phyloP scores from a whole-genome alignment of 2,113 vertebrate genomes.

The Hemibagrus wyckioides region DNA sequence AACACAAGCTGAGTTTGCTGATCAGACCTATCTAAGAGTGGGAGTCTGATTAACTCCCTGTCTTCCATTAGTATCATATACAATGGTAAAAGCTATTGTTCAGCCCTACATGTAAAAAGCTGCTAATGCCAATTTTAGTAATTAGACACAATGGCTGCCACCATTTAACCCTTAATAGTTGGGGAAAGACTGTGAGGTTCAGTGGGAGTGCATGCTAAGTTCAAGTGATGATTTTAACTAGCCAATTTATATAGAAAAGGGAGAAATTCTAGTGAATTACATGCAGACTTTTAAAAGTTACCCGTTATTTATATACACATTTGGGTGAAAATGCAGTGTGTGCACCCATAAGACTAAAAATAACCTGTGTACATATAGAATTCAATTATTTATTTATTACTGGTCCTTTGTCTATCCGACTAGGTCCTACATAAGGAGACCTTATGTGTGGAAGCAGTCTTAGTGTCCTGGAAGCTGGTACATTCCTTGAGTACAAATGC shows the following conservation, averaged over 20 bases:
- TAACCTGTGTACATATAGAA: neutral
- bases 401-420: constrained; percentile 14
- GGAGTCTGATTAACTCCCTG: neutral
- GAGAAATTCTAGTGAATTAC: neutral
- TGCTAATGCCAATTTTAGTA: neutral
- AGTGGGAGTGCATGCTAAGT: neutral
- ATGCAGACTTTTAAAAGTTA: neutral
- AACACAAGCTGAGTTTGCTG: neutral
- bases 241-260: neutral
- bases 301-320: neutral
- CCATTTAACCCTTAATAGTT: neutral
- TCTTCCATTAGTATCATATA: neutral
- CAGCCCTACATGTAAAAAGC: neutral
- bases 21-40: neutral
- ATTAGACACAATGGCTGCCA: neutral
- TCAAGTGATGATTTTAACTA: neutral
- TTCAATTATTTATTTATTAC: neutral
- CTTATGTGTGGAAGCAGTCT: constrained; percentile 82
- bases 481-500: constrained; percentile 85
- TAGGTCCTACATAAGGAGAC: constrained; percentile 75
- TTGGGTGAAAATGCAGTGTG: neutral
- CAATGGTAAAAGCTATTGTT: neutral
- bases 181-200: neutral
- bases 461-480: constrained; percentile 82
- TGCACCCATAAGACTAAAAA: neutral